Base-by-base conservation (phyloP, 2,113 vertebrate species). In the Channa argus region DNA sequence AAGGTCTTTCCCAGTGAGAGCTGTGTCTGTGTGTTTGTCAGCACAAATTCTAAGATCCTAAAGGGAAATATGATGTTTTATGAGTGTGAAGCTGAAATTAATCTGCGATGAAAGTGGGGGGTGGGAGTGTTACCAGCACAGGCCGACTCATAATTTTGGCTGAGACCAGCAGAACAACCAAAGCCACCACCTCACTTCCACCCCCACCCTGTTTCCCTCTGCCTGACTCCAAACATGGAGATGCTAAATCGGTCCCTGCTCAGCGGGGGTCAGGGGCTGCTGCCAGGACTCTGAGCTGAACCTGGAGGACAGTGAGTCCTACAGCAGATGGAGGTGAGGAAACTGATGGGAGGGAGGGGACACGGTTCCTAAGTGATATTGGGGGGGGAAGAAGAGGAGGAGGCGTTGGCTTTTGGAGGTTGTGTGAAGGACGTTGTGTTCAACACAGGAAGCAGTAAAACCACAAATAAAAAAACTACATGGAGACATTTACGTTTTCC, bases 281-380 rank as follows among this genome's bases (percentile, higher is more conserved):
- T 71, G 73, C 77, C 84, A 80, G 73, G 77, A 70, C 76, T 79
- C 54, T 8, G 51, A 66, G 53, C 71, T 53, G 44, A 73, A 80
- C 76, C 76, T 70, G 63, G 54, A 61, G 72, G 63, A 70, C 46
- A 0, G 51, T 6, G 65, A 76, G 51, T 58, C 12, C 69, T 55
- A 47, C 55, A 63, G 77, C 84, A 86, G 84, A 83, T 83, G 80
- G 73, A 77, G 54, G 60, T 24, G 49, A 46, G 65, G 24, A 36
- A 64, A 65, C 11, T 6, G 37, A 6, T 13, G 58, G 61, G 14
- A n/a, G 37, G 41, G 51, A 36, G 11, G 45, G 24, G 24, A 24
- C 34, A 46, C 9, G 46, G 53, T 37, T 71, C 62, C 63, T 73
- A 72, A 36, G 45, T 5, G 51, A 37, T 41, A 24, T 5, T n/a